Evolutionary conservation across 2,797 vertebrate species (phyloP).

Genomic region (Phyllotis vaccarum): DNA sequence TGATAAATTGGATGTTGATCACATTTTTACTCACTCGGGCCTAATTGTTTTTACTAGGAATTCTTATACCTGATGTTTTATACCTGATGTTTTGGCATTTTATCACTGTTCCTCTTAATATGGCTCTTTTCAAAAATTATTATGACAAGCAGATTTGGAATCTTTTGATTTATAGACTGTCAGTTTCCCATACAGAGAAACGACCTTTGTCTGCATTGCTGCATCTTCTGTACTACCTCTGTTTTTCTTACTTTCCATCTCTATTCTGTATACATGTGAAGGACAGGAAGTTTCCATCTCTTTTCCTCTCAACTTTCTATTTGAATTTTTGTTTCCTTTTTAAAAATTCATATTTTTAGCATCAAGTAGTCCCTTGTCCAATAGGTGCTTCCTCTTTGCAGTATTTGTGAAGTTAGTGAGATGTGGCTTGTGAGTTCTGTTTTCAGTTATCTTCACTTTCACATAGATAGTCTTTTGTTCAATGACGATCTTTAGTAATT

Average conservation of each 20-base stretch:
- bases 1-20: background rate
- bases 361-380: background rate
- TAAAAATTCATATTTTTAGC: background rate
- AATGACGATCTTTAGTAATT: constrained; percentile 35
- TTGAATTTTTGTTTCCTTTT: background rate
- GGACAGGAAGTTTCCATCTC: background rate
- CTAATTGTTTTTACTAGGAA: background rate
- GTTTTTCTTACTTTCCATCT: background rate
- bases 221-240: background rate
- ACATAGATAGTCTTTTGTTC: background rate
- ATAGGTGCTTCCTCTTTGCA: background rate
- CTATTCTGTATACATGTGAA: background rate
- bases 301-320: background rate
- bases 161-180: background rate
- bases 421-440: background rate
- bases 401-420: background rate
- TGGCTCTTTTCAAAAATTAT: background rate
- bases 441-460: constrained; percentile 12
- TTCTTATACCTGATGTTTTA: background rate
- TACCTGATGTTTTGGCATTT: background rate
- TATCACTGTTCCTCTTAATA: background rate
- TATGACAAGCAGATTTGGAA: background rate
- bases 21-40: background rate
- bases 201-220: background rate
- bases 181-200: background rate